Evolutionary conservation across 2,888 invertebrate genomes (phyloP), one percentile per base, ranked within the genome.

Genomic region (Strigamia transsilvanica): DNA sequence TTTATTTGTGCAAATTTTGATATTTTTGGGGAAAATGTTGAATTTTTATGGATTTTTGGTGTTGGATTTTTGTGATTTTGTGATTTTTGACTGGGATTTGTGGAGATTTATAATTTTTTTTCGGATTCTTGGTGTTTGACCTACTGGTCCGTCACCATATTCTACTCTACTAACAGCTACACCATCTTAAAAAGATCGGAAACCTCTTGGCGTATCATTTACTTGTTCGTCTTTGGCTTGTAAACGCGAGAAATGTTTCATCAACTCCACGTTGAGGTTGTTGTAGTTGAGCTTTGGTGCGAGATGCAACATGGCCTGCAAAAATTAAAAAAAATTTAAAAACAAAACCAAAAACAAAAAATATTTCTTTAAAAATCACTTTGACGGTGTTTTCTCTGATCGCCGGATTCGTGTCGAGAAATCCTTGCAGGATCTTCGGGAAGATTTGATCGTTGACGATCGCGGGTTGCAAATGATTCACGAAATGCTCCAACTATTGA

Each of bases 321-420:
- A n/a, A n/a, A n/a, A 32, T 21, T 6, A 27, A 3, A 79, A 27
- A 2, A 27, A 27, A 2, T 2, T 27, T 27, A 2, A 27, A 3
- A 27, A 27, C 1, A 27, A 2, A 27, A 27, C 3, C 3, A 27
- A 27, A 27, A 27, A 27, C 3, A 27, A 27, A 27, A 27, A 2
- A 27, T n/a, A n/a, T n/a, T n/a, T n/a, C n/a, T n/a, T n/a, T n/a
- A 34, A 7, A 34, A 34, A 87, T 88, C 88, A 93, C 93, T 90
- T 98, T 98, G 82, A 99, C 96, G 0, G 99, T 99, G 88, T 97
- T 96, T 89, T 99, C 99, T 85, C 99, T 91, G 84, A 99, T 98
- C 2, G 96, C 94, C 1, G 98, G 94, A 89, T 98, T 99, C 0
- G 98, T 97, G 88, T 99, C 99, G 87, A 97, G 90, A 88, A 99